Evolutionary conservation across 2,113 vertebrate species (phyloP).

Genomic region (Rhynchomys soricoides): DNA sequence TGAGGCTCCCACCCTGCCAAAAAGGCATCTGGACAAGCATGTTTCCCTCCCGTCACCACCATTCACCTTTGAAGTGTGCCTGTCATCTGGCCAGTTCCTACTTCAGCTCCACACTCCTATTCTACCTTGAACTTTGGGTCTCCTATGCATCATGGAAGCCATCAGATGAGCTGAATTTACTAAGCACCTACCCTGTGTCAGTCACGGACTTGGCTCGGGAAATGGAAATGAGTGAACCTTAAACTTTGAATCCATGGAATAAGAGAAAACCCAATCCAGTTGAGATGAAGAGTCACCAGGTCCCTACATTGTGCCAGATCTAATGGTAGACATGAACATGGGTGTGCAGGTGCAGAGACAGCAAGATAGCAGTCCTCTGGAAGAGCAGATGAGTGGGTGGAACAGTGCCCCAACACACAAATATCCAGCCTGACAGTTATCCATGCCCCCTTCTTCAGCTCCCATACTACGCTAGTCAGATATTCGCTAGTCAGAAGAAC

Average conservation of each 20-base stretch:
- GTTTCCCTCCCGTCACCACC: background rate
- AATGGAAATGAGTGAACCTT: slow-evolving; percentile 40
- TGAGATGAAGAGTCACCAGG: slow-evolving; percentile 3
- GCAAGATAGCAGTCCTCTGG: background rate
- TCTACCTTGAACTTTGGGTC: background rate
- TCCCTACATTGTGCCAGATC: background rate
- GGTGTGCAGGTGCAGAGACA: background rate
- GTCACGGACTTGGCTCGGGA: background rate
- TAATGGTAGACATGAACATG: background rate
- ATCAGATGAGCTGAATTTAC: background rate
- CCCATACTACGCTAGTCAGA: background rate
- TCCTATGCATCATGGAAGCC: background rate
- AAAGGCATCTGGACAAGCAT: slow-evolving; percentile 37
- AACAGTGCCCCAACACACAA: too few species aligned
- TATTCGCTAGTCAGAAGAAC: too few species aligned
- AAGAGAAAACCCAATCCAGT: background rate
- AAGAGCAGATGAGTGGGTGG: background rate
- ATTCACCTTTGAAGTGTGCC: slow-evolving; percentile 37
- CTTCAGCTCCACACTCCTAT: slow-evolving; percentile 2
- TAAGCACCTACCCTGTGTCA: slow-evolving; percentile 51
- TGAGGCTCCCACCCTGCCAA: slow-evolving; percentile 42
- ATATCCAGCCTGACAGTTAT: background rate
- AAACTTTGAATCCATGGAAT: background rate
- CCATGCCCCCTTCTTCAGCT: background rate
- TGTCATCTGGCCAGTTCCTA: background rate